Evolutionary conservation across 2,797 vertebrate genomes (phyloP).

Genomic region (Lithobates sylvaticus): DNA sequence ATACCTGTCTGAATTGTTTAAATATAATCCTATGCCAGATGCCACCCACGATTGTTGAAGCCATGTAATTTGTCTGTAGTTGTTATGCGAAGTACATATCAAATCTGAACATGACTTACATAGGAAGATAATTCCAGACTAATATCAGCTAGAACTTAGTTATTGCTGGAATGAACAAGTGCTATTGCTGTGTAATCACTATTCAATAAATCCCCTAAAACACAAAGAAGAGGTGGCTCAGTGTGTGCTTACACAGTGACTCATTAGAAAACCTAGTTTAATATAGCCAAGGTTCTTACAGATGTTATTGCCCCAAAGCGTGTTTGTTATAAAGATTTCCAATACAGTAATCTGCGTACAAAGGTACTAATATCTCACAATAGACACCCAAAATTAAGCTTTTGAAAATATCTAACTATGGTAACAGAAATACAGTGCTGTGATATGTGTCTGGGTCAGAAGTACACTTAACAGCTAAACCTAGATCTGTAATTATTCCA

Average conservation of each 20-base stretch:
- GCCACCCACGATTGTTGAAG: slow-evolving; percentile 20
- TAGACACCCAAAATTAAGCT: too few relatives aligned
- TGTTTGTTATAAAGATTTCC: too few relatives aligned
- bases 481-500: too few relatives aligned
- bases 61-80: slow-evolving; percentile 38
- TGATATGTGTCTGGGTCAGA: too few relatives aligned
- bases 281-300: background rate
- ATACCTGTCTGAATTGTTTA: background rate
- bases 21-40: slow-evolving; percentile 3
- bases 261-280: slow-evolving; percentile 10
- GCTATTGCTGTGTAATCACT: slow-evolving; percentile 28
- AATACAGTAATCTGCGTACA: too few relatives aligned
- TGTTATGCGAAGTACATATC: slow-evolving; percentile 26
- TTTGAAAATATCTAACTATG: too few relatives aligned
- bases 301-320: background rate
- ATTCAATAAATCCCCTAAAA: slow-evolving; percentile 28
- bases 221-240: slow-evolving; percentile 24
- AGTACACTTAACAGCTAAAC: too few relatives aligned
- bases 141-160: slow-evolving; percentile 12
- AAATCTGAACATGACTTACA: slow-evolving; percentile 32
- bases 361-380: too few relatives aligned
- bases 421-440: too few relatives aligned
- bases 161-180: slow-evolving; percentile 24
- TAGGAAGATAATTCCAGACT: slow-evolving; percentile 26
- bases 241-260: slow-evolving; percentile 25